Evolutionary conservation across 2,888 invertebrate species (phyloP), one percentile per base, ranked within the genome.

Genomic region (Biston stratarius): DNA sequence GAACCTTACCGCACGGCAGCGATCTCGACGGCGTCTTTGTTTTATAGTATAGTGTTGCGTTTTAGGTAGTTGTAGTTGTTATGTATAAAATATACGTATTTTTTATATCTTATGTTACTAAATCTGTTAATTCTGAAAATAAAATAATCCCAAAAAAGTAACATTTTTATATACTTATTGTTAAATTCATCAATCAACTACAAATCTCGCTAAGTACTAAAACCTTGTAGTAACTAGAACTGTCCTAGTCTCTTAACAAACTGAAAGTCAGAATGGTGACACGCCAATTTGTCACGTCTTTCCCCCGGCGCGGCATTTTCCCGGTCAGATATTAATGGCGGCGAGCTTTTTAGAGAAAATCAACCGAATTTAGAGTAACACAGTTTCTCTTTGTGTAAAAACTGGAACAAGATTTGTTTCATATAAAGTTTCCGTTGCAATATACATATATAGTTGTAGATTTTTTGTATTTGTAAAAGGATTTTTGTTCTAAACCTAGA

Each of bases 241-340:
- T 0, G 12, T 15, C 55, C 0, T 34, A 1, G 48, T 51, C 45
- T 63, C 60, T 11, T 11, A 7, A n/a, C 57, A 38, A 57, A 48
- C 15, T 40, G 15, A 68, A 56, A 74, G 74, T 72, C 74, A 72
- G 63, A 58, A 64, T 48, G 74, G 55, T 72, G 74, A 71, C 71
- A 70, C 61, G 58, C 71, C 72, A 74, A 74, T 74, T 74, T 71
- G 70, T 72, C 74, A 74, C 63, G 67, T 51, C 60, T 40, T 53
- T 67, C 55, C 42, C 59, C 60, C 61, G 45, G 53, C 62, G 49
- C 44, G 51, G 34, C 34, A 40, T 61, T 64, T 53, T 57, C 61
- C 62, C 51, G 40, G 63, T 64, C 67, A 51, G 63, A 53, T 53
- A 67, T 67, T 67, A 68, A 68, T 68, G 67, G 51, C 57, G n/a